Base-by-base conservation (phyloP, 2,113 vertebrate genomes). In the Xyrauchen texanus region DNA sequence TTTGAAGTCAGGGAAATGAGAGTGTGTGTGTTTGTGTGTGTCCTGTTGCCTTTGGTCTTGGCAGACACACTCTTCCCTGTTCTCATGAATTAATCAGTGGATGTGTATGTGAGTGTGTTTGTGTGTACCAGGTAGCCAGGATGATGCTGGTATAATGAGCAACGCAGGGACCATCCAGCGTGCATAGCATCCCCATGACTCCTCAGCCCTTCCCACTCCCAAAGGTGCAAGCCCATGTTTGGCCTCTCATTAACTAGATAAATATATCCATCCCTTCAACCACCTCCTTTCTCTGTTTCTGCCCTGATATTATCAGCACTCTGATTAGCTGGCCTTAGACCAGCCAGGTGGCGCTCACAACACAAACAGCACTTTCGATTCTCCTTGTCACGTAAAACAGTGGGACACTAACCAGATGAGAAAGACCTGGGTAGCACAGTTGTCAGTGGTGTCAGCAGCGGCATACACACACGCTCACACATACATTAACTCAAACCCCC, bases 51-150 rank as follows among this genome's bases (percentile, higher is more conserved):
- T 45, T 67, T 76, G 81, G 82, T 94, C 94, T 96, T 92, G 88
- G 93, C 88, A 89, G 94, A 94, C 95, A 95, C 95, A 92, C 90
- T 90, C 89, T 92, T 93, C 90, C 83, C 89, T 92, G 93, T 90
- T 95, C 94, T 95, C 95, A 96, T 96, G 95, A 96, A 96, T 97
- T 96, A 96, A 95, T 96, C 95, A 96, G 91, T 92, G 95, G 93
- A 94, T 94, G 94, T 92, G 93, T n/a, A n/a, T 90, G 91, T 91
- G 92, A 92, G 89, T 78, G n/a, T 76, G 58, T 60, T 53, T 63
- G 68, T 69, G 78, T 92, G 91, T 86, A 88, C 88, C 87, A 74
- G 85, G 89, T 89, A 88, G 87, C 88, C 91, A 94, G 91, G 90
- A 93, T 93, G 94, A 95, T 90, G 92, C 93, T 93, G 89, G 89